Percentiles rank a stretch among this genome's conserved stretches.
These are phyloP conservation scores for Macaca fascicularis DNA, from an alignment of 2,113 vertebrate species.

Conservation along the genomic window T2T-MFA8v1.1 NC_088392.1:80156001-80156500, in stretches of 20 bases:
- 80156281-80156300: background rate
- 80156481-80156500: background rate
- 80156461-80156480: background rate
- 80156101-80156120: background rate
- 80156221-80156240: background rate
- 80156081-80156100: background rate
- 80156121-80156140: slow-evolving; percentile 21
- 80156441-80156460: background rate
- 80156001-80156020: background rate
- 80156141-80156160: background rate
- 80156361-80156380: background rate
- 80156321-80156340: background rate
- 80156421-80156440: background rate
- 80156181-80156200: background rate
- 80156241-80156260: background rate
- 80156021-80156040: background rate
- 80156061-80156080: background rate
- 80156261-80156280: background rate
- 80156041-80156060: background rate
- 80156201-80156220: background rate
- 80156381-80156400: background rate
- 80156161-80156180: background rate
- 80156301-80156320: background rate
- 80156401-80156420: background rate
- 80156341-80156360: background rate